A percentile compares a stretch with the other conserved stretches of the same genome.
Conservation (phyloP, 2,797 vertebrate genomes). For the Acanthiza pusilla region DNA sequence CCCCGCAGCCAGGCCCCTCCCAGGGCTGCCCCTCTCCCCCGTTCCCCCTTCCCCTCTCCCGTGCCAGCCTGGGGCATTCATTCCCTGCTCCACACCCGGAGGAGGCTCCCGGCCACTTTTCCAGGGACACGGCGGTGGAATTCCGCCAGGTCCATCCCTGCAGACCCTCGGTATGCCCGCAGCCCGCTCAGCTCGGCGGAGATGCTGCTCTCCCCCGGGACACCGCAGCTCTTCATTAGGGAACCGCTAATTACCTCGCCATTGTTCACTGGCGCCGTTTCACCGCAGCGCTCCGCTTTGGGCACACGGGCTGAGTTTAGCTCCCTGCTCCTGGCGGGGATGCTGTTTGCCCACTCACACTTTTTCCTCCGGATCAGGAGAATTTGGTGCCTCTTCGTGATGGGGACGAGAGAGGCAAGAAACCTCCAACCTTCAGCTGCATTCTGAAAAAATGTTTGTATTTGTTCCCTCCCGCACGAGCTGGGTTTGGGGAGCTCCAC, state of each 20-base stretch:
- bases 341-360: background rate
- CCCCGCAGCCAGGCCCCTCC: accelerated
- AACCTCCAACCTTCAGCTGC: background rate
- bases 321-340: background rate
- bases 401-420: background rate
- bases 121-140: accelerated
- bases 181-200: background rate
- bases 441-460: accelerated
- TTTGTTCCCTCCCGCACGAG: accelerated
- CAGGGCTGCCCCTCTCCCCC: accelerated
- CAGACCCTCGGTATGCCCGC: accelerated
- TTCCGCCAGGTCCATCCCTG: background rate
- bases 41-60: background rate
- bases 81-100: accelerated
- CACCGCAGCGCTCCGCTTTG: background rate
- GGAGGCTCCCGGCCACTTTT: accelerated
- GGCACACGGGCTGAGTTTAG: background rate
- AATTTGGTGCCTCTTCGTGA: background rate
- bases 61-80: background rate
- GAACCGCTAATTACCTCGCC: background rate
- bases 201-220: background rate
- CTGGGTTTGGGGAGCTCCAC: background rate
- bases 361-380: background rate
- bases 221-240: background rate
- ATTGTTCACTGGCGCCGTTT: accelerated